Evolutionary conservation across 2,113 vertebrate species (phyloP).

Genomic region (Alectura lathami): DNA sequence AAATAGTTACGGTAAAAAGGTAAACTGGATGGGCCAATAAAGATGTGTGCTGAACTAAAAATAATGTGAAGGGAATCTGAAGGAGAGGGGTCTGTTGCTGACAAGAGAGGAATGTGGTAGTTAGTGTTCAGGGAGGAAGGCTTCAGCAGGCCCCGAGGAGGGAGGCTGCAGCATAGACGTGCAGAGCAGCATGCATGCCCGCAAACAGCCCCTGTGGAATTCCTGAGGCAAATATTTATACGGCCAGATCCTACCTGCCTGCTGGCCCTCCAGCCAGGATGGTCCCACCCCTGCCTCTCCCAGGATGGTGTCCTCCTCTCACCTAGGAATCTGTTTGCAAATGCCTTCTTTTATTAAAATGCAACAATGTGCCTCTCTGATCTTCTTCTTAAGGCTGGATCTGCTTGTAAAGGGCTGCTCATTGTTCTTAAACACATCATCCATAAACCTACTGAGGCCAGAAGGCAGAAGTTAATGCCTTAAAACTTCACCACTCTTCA

Average conservation of each 20-base stretch:
- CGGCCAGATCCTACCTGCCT: background rate
- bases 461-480: background rate
- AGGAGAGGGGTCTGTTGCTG: background rate
- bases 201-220: background rate
- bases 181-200: background rate
- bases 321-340: background rate
- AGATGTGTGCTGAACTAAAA: background rate
- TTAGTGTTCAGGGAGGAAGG: background rate
- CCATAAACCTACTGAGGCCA: background rate
- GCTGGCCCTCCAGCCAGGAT: background rate
- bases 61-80: background rate
- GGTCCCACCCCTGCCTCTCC: rapidly evolving
- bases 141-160: background rate
- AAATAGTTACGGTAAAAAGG: background rate
- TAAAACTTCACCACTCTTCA: background rate
- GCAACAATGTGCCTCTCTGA: background rate
- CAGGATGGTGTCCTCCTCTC: rapidly evolving
- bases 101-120: background rate
- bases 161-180: background rate
- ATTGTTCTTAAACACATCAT: background rate
- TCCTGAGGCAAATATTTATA: constrained; percentile 14
- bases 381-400: background rate
- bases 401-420: background rate
- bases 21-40: background rate
- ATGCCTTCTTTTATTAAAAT: background rate